Evolutionary conservation across 92 coral and sea anemone species (phyloP).

Genomic region (Porites rus): DNA sequence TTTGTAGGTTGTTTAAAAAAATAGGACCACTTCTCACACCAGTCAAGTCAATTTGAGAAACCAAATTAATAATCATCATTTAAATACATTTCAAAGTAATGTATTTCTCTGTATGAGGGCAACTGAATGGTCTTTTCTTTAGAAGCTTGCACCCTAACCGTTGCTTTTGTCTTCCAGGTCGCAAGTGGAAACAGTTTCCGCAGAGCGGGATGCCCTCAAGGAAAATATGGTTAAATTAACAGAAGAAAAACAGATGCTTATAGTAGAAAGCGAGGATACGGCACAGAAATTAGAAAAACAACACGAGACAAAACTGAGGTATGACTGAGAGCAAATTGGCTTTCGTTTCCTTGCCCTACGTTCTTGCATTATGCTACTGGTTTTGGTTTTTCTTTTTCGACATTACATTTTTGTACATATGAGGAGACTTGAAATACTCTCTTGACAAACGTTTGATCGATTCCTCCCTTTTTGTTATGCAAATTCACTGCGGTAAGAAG

Average conservation of each 20-base stretch:
- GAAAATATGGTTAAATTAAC: constrained; percentile 81
- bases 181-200: constrained; percentile 84
- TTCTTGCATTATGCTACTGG: not conserved
- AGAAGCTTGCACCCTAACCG: not conserved
- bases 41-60: too few relatives aligned
- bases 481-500: not conserved
- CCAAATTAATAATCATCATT: too few relatives aligned
- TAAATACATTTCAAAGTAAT: too few relatives aligned
- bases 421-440: too few relatives aligned
- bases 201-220: constrained; percentile 87
- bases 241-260: constrained; percentile 94
- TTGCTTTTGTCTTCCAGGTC: constrained; percentile 54
- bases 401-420: too few relatives aligned
- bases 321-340: not conserved
- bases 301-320: constrained; percentile 84
- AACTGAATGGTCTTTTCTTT: not conserved
- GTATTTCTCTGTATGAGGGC: not conserved
- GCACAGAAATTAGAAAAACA: constrained; percentile 88
- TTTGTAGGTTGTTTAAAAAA: too few relatives aligned
- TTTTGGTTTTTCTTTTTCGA: not conserved
- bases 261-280: constrained; percentile 92
- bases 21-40: too few relatives aligned
- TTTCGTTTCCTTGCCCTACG: not conserved
- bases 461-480: not conserved
- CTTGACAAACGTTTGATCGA: too few relatives aligned